phyloP scores from a whole-genome alignment of 1,140 invertebrate genomes.

The Heliconius melpomene region DNA sequence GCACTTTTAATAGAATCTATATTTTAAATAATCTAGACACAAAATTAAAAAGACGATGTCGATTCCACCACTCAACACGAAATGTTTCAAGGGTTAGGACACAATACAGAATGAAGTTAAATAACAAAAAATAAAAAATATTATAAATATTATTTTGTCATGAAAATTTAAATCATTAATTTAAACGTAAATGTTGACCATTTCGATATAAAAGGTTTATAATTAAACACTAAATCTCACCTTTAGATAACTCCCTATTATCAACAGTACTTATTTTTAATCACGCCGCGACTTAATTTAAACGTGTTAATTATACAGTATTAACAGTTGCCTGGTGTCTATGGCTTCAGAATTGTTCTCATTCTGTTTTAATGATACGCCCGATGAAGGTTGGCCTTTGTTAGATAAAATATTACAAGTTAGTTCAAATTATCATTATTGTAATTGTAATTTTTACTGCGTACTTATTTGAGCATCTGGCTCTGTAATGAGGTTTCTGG shows the following conservation, averaged over 20 bases:
- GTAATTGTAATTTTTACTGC: constrained; percentile 3
- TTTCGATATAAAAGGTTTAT: not conserved
- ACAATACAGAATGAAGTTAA: too few relatives aligned
- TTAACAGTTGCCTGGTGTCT: constrained; percentile 32
- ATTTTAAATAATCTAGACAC: too few relatives aligned
- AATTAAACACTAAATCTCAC: not conserved
- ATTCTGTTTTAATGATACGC: constrained; percentile 28
- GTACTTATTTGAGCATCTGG: not conserved
- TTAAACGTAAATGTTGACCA: not conserved
- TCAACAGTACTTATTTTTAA: constrained; percentile 14
- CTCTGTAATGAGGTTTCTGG: not conserved
- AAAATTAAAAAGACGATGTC: too few relatives aligned
- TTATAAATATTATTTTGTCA: too few relatives aligned
- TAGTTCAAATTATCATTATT: constrained; percentile 10
- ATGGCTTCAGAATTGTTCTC: constrained; percentile 28
- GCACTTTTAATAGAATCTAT: too few relatives aligned
- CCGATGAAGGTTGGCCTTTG: constrained; percentile 2
- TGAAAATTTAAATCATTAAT: not conserved
- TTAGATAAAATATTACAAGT: constrained; percentile 13
- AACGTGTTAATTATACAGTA: constrained; percentile 38
- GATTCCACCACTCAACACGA: too few relatives aligned
- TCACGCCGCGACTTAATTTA: constrained; percentile 33
- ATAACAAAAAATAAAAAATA: too few relatives aligned
- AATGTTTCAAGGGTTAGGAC: too few relatives aligned
- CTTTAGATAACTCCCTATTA: constrained; percentile 5